phyloP scores from a whole-genome alignment of 2,888 invertebrate genomes.

The Epirrita christyi region DNA sequence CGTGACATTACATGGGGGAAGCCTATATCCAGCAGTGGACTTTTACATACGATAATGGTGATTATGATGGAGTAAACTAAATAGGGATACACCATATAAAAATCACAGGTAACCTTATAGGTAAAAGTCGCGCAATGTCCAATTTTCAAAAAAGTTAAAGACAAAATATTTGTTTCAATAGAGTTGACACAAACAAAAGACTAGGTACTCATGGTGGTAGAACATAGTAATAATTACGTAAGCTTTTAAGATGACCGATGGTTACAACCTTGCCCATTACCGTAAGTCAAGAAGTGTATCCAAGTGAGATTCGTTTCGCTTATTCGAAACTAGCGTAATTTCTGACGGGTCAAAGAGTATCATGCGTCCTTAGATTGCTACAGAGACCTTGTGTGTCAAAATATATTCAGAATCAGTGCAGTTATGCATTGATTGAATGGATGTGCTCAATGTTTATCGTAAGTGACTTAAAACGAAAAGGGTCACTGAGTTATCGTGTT shows the following conservation, averaged over 20 bases:
- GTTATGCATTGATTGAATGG: constrained; percentile 43
- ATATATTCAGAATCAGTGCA: constrained; percentile 48
- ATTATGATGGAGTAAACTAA: no score
- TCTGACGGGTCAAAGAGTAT: constrained; percentile 59
- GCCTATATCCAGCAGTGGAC: no score
- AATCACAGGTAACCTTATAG: no score
- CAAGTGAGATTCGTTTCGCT: constrained; percentile 57
- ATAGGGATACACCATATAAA: no score
- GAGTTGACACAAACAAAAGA: constrained; percentile 25
- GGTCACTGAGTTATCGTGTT: constrained; percentile 30
- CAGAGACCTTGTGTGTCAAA: constrained; percentile 54
- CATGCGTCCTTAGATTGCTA: constrained; percentile 49
- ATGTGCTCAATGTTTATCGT: constrained; percentile 34
- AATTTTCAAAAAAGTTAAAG: no score
- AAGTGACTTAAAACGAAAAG: constrained; percentile 28
- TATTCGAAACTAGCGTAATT: constrained; percentile 57
- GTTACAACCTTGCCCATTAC: constrained; percentile 49
- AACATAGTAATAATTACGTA: constrained; percentile 36
- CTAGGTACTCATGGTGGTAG: constrained; percentile 26
- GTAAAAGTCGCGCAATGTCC: no score
- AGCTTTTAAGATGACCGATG: constrained; percentile 39
- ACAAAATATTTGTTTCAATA: constrained; percentile 25
- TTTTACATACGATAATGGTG: no score
- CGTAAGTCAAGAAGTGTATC: constrained; percentile 42
- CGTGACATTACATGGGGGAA: no score